Conservation (phyloP, 2,888 invertebrate genomes). For the Caenorhabditis wallacei region DNA sequence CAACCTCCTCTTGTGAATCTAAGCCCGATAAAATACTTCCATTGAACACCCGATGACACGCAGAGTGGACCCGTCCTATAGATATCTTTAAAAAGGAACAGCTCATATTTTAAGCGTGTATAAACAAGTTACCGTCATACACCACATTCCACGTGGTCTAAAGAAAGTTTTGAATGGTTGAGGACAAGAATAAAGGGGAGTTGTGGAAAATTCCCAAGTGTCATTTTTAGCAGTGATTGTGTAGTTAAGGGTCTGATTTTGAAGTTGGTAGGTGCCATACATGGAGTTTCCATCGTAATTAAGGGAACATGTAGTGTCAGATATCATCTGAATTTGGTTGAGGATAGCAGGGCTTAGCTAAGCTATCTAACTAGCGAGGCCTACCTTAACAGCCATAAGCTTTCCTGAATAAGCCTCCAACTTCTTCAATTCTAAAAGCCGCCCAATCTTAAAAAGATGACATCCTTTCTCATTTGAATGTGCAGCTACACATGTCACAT, state of each 20-base stretch:
- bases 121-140: conserved; percentile 17
- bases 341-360: no score
- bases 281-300: neutral
- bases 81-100: no score
- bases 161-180: neutral
- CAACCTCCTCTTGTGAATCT: no score
- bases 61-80: no score
- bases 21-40: no score
- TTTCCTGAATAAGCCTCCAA: conserved; percentile 15
- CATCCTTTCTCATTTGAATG: neutral
- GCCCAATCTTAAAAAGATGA: conserved; percentile 2
- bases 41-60: no score
- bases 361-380: neutral
- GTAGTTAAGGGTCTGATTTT: conserved; percentile 8
- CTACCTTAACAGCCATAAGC: conserved; percentile 20
- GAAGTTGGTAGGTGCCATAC: conserved; percentile 4
- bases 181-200: neutral
- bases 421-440: neutral
- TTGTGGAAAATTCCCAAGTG: neutral
- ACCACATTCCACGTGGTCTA: conserved; percentile 11
- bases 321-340: neutral
- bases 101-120: no score
- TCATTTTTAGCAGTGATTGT: neutral
- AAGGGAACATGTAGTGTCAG: neutral
- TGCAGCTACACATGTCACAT: neutral